phyloP scores from a whole-genome alignment of 2,113 vertebrate species.

The Periophthalmodon schlosseri region DNA sequence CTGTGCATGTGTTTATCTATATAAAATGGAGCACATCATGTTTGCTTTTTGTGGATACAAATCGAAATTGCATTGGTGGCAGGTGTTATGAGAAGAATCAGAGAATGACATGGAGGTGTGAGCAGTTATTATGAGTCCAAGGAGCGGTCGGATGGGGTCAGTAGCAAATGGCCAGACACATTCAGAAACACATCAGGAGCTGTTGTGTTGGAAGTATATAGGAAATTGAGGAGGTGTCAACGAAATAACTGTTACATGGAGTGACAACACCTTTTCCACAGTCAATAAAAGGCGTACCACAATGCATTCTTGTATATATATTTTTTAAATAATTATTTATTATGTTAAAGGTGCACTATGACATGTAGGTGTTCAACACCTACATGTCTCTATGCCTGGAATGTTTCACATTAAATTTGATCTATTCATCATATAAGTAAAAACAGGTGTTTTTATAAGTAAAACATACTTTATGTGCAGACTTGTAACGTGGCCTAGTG shows the following conservation, averaged over 20 bases:
- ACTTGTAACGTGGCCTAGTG: too few species aligned
- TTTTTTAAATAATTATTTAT: too few species aligned
- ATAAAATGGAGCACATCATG: background rate
- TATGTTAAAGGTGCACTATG: too few species aligned
- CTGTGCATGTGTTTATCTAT: too few species aligned
- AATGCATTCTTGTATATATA: too few species aligned
- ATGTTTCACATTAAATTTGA: too few species aligned
- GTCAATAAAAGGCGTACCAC: background rate
- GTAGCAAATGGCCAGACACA: conserved; percentile 14
- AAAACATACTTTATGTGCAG: too few species aligned
- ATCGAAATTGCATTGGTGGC: background rate
- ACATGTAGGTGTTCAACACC: too few species aligned
- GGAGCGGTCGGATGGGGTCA: conserved; percentile 22
- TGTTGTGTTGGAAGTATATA: background rate
- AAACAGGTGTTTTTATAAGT: too few species aligned
- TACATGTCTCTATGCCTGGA: too few species aligned
- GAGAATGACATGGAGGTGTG: background rate
- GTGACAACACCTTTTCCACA: background rate
- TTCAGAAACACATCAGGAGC: background rate
- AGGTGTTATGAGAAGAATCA: background rate
- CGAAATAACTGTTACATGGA: background rate
- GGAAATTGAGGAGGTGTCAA: background rate
- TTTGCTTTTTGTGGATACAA: background rate
- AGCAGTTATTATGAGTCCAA: conserved; percentile 15
- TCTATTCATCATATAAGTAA: background rate